Evolutionary conservation across 2,797 vertebrate species (phyloP).

Genomic region (Pipistrellus nathusii): DNA sequence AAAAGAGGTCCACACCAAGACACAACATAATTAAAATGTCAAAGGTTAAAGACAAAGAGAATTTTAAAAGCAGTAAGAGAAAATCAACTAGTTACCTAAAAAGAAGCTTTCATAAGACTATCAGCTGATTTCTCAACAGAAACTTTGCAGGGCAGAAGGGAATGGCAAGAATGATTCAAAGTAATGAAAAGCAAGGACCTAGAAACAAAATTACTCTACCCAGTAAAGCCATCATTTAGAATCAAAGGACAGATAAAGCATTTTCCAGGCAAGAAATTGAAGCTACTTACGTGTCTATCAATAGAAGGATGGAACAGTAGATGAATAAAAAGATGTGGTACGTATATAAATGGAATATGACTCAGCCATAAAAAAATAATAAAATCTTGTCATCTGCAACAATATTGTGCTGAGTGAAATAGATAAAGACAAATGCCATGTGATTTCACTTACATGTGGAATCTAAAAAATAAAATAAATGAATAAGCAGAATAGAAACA

Average conservation of each 20-base stretch:
- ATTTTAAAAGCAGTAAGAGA: background rate
- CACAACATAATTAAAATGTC: background rate
- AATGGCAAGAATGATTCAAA: background rate
- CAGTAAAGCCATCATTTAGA: background rate
- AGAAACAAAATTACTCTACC: background rate
- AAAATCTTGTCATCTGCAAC: background rate
- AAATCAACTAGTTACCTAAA: background rate
- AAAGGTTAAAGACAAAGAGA: background rate
- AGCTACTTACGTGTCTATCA: background rate
- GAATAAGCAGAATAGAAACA: background rate
- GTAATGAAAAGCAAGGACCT: background rate
- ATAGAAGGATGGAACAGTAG: background rate
- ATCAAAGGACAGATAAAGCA: background rate
- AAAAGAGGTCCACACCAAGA: background rate
- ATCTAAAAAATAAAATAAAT: background rate
- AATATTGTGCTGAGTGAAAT: background rate
- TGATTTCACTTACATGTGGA: background rate
- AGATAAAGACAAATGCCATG: background rate
- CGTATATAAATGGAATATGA: background rate
- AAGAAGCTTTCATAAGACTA: background rate
- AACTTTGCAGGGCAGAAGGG: background rate
- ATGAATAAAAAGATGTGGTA: background rate
- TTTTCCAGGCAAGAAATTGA: background rate
- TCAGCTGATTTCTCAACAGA: background rate
- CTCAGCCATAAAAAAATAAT: background rate